phyloP scores from a whole-genome alignment of 2,888 invertebrate genomes.

The Acrobeloides nanus region DNA sequence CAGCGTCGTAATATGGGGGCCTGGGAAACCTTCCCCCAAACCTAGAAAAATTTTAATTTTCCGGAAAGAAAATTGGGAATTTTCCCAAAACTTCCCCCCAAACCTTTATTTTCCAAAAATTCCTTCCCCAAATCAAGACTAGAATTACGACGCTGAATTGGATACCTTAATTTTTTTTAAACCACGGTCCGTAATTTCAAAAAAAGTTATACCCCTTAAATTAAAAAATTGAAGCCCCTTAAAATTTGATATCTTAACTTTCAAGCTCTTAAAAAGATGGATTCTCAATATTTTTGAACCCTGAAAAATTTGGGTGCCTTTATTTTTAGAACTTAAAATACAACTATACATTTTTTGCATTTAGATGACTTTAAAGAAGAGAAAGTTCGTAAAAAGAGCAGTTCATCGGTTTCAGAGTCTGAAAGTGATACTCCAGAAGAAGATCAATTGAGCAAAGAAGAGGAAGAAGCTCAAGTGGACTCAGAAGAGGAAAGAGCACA shows the following conservation, averaged over 20 bases:
- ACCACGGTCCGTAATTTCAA: neutral
- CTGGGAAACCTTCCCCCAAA: too few relatives aligned
- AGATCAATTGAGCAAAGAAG: conserved; percentile 8
- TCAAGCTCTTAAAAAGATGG: too few relatives aligned
- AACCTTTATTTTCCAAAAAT: too few relatives aligned
- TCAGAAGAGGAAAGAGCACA: conserved; percentile 10
- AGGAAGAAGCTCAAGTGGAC: conserved; percentile 16
- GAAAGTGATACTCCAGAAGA: conserved; percentile 1
- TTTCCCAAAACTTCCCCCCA: too few relatives aligned
- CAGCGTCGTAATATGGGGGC: too few relatives aligned
- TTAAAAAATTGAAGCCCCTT: neutral
- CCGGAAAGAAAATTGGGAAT: too few relatives aligned
- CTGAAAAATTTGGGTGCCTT: too few relatives aligned
- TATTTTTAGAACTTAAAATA: conserved; percentile 6
- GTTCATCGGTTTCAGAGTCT: neutral
- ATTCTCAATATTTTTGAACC: too few relatives aligned
- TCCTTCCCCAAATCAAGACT: neutral
- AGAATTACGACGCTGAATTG: conserved; percentile 1
- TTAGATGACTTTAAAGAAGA: conserved; percentile 13
- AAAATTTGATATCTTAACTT: too few relatives aligned
- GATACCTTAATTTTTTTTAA: neutral
- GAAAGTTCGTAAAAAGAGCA: conserved; percentile 5
- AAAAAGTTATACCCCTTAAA: neutral
- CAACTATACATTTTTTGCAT: too few relatives aligned
- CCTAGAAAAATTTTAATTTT: too few relatives aligned